Conservation (phyloP, 2,888 invertebrate species). For the Xestia sexstrigata region DNA sequence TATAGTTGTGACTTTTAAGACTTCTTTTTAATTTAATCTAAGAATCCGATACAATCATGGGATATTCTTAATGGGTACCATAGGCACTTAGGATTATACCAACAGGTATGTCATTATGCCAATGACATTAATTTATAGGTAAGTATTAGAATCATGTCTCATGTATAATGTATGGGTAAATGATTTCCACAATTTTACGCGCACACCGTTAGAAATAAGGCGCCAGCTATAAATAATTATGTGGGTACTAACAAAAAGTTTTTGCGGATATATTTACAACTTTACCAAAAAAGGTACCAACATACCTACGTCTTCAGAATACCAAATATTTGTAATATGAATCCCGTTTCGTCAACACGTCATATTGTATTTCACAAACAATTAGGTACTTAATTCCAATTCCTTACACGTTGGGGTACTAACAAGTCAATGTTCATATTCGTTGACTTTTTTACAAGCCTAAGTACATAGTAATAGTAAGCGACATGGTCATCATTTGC, state of each 20-base stretch:
- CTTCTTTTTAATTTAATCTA: background rate
- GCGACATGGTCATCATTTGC: background rate
- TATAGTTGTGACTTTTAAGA: background rate
- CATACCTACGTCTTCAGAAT: constrained; percentile 36
- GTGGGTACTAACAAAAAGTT: constrained; percentile 12
- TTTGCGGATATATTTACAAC: constrained; percentile 37
- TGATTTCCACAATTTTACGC: constrained; percentile 30
- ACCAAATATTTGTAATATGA: constrained; percentile 27
- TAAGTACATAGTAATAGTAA: background rate
- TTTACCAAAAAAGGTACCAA: constrained; percentile 32
- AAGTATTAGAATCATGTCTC: constrained; percentile 22
- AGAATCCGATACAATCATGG: background rate
- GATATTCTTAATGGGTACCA: background rate
- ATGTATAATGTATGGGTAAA: constrained; percentile 40
- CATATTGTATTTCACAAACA: constrained; percentile 13
- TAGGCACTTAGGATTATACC: background rate
- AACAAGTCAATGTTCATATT: background rate
- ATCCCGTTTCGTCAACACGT: constrained; percentile 25
- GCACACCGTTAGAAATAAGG: constrained; percentile 34
- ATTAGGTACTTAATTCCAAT: constrained; percentile 12
- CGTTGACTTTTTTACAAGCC: constrained; percentile 1
- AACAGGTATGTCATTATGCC: constrained; percentile 35
- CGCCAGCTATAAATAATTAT: constrained; percentile 49
- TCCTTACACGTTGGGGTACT: constrained; percentile 15
- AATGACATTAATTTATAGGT: constrained; percentile 43